Conservation (phyloP, 1,140 invertebrate genomes). For the Zaprionus ghesquierei region DNA sequence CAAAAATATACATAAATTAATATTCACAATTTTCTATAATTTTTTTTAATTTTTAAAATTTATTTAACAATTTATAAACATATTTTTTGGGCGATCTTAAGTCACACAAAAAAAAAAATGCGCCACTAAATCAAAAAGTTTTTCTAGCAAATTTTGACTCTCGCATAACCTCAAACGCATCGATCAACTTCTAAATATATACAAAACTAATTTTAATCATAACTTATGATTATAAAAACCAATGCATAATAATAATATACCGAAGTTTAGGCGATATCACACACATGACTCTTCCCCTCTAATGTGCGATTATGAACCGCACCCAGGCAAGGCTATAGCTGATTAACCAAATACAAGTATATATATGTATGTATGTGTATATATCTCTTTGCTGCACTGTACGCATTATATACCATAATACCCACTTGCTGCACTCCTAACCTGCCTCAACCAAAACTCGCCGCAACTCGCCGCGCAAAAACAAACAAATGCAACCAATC, state of each 20-base stretch:
- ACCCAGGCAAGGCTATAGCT: constrained; percentile 15
- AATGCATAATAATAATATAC: not conserved
- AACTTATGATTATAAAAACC: not conserved
- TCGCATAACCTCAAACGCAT: not conserved
- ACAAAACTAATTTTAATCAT: not conserved
- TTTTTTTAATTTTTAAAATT: too few relatives aligned
- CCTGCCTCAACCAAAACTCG: constrained; percentile 65
- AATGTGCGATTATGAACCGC: constrained; percentile 23
- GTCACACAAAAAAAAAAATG: not conserved
- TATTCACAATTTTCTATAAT: too few relatives aligned
- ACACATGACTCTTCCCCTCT: not conserved
- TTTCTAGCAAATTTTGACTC: not conserved
- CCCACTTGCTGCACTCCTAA: constrained; percentile 56
- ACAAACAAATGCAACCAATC: constrained; percentile 74
- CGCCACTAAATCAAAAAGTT: not conserved
- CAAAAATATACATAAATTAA: too few relatives aligned
- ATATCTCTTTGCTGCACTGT: not conserved
- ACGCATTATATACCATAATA: constrained; percentile 25
- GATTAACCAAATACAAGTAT: constrained; percentile 30
- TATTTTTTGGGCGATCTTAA: not conserved
- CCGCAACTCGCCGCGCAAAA: constrained; percentile 22
- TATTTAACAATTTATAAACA: too few relatives aligned
- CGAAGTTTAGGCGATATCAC: not conserved
- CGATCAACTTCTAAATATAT: not conserved
- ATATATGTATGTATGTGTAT: not conserved